These are phyloP conservation scores for Danaus melanippus DNA, from an alignment of 1,140 invertebrate genomes.

Conservation along the genomic window DNA sequence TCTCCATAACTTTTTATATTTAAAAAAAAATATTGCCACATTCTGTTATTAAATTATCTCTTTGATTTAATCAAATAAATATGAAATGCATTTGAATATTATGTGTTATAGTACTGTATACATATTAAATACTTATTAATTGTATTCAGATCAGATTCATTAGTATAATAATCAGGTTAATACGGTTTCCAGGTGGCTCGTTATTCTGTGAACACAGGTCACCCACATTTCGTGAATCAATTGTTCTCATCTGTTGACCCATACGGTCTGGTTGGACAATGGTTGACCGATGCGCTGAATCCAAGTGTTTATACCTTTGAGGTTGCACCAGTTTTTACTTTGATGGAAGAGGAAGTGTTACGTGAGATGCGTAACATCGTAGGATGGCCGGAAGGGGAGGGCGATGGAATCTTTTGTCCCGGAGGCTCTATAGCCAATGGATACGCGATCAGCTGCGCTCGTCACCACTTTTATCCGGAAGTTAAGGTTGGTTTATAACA, in stretches of 20 bases:
- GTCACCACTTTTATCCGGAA: constrained; percentile 83
- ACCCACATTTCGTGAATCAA: constrained; percentile 91
- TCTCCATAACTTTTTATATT: too few relatives aligned
- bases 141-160: too few relatives aligned
- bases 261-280: constrained; percentile 87
- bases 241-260: constrained; percentile 89
- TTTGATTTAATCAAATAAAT: too few relatives aligned
- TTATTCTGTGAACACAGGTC: constrained; percentile 90
- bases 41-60: too few relatives aligned
- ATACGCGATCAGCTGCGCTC: constrained; percentile 93
- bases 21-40: too few relatives aligned
- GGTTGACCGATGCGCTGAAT: constrained; percentile 89
- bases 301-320: constrained; percentile 93
- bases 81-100: too few relatives aligned
- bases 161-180: too few relatives aligned
- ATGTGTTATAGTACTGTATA: too few relatives aligned
- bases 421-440: constrained; percentile 96
- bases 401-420: constrained; percentile 94
- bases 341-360: constrained; percentile 89
- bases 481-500: constrained; percentile 75
- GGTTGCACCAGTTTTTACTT: constrained; percentile 89
- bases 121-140: too few relatives aligned
- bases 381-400: constrained; percentile 84
- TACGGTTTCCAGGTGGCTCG: constrained; percentile 41
- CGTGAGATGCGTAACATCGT: constrained; percentile 88